These are phyloP conservation scores for Ageneiosus marmoratus DNA, from an alignment of 2,113 vertebrate species.

Conservation along the genomic window DNA sequence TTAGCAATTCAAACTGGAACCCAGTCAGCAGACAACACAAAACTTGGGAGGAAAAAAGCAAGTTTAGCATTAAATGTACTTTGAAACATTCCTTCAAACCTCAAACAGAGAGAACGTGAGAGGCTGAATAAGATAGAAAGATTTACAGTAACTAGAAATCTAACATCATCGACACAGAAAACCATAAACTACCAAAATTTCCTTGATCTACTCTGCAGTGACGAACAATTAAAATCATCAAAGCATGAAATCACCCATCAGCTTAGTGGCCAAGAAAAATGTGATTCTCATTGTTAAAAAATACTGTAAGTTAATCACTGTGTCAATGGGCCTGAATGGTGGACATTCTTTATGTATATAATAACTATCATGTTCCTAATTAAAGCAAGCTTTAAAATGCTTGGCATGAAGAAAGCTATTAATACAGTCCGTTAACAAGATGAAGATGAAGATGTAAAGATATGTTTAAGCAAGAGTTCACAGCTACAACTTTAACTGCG, in stretches of 20 bases:
- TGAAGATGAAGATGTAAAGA: background rate
- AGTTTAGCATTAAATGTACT: background rate
- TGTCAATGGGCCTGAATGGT: background rate
- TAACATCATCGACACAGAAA: background rate
- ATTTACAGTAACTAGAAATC: background rate
- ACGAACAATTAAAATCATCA: background rate
- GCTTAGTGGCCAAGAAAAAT: background rate
- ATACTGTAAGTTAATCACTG: background rate
- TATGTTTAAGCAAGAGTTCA: background rate
- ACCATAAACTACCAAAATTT: background rate
- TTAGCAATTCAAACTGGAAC: background rate
- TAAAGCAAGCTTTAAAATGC: constrained; percentile 30
- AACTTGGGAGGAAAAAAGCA: background rate
- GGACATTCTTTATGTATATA: background rate
- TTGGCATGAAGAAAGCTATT: background rate
- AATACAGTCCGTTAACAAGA: constrained; percentile 5
- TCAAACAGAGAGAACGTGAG: background rate
- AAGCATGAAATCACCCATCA: background rate
- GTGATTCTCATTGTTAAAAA: constrained; percentile 2
- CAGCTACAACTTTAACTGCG: constrained; percentile 5
- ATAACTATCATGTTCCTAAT: constrained; percentile 33
- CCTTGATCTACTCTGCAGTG: background rate
- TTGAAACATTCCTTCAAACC: background rate
- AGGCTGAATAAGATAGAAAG: background rate
- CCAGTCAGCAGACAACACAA: background rate